Conservation (phyloP, 2,888 invertebrate species). For the Rugalucina vietnamica region DNA sequence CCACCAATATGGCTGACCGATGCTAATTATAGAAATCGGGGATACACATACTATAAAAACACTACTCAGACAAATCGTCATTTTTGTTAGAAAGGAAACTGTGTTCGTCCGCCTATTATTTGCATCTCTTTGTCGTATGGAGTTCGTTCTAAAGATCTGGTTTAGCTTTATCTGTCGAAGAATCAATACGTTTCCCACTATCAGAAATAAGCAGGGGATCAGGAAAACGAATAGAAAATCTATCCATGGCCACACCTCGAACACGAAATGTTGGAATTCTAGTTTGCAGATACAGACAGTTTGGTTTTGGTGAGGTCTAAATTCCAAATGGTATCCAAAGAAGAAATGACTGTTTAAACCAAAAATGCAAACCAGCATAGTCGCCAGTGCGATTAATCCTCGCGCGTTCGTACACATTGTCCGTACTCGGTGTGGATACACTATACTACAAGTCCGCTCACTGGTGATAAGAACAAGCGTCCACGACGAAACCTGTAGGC, state of each 20-base stretch:
- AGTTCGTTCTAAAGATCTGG: neutral
- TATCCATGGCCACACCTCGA: conserved; percentile 16
- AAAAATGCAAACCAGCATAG: neutral
- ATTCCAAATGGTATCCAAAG: neutral
- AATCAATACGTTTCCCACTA: neutral
- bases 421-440: neutral
- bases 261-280: neutral
- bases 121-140: neutral
- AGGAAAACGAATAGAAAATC: neutral
- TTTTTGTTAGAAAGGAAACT: neutral
- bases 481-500: conserved; percentile 9
- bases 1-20: conserved; percentile 21
- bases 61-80: neutral
- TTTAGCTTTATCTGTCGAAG: neutral
- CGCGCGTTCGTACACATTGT: neutral
- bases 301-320: neutral
- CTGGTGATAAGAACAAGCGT: neutral
- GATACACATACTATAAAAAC: conserved; percentile 10
- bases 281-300: neutral
- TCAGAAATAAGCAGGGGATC: neutral
- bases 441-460: neutral
- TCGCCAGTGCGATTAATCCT: neutral
- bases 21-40: conserved; percentile 4
- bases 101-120: neutral
- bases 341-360: neutral